Conservation (phyloP, 2,797 vertebrate genomes). For the Alosa sapidissima region DNA sequence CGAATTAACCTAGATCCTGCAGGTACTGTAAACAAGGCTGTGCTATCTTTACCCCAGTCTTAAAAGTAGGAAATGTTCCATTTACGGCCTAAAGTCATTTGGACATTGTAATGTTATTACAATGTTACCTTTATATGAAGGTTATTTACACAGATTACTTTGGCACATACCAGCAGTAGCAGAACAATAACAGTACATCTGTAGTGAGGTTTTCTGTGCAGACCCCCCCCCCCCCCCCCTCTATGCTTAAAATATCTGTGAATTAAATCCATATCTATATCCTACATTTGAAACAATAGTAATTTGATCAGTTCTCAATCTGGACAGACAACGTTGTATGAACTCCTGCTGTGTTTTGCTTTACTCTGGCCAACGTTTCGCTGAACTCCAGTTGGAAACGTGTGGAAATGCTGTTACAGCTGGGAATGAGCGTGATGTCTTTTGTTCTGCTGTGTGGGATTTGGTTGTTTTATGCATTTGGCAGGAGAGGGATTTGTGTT, state of each 20-base stretch:
- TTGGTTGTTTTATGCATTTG: conserved; percentile 1
- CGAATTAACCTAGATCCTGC: background rate
- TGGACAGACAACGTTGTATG: background rate
- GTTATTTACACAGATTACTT: background rate
- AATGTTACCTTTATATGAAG: background rate
- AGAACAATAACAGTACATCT: background rate
- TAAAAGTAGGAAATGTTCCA: background rate
- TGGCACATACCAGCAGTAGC: background rate
- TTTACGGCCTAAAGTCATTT: background rate
- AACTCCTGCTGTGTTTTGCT: background rate
- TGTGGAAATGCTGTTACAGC: background rate
- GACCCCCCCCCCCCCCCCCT: background rate
- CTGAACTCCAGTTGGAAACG: background rate
- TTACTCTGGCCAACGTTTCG: background rate
- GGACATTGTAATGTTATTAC: background rate
- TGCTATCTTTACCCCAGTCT: background rate
- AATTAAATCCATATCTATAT: background rate
- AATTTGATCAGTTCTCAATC: background rate
- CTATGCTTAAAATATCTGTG: background rate
- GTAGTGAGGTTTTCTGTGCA: background rate
- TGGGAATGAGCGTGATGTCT: conserved; percentile 12
- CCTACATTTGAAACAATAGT: background rate
- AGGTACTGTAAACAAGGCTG: background rate
- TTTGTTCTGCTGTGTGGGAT: background rate
- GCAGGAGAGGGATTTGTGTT: conserved; percentile 7